Conservation (phyloP, 1,140 invertebrate genomes). For the Meteorus sp. region DNA sequence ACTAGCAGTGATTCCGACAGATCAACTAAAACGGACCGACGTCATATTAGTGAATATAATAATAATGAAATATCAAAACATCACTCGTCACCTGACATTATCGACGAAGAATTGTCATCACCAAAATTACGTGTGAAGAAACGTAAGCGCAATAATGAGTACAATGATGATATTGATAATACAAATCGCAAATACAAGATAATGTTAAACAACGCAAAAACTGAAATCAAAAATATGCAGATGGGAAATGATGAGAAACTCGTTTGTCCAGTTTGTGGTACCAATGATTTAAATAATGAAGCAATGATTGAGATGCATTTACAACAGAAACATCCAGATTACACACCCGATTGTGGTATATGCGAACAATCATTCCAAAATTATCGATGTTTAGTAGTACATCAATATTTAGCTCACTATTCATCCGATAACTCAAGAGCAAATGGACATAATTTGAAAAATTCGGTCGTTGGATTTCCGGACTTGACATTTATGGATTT, state of each 20-base stretch:
- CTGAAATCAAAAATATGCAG: constrained; percentile 24
- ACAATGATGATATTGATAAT: constrained; percentile 32
- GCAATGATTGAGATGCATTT: constrained; percentile 69
- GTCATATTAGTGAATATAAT: constrained; percentile 54
- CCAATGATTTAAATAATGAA: constrained; percentile 64
- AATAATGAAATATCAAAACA: constrained; percentile 54
- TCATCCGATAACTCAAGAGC: constrained; percentile 44
- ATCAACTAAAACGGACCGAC: constrained; percentile 47
- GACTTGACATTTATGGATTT: constrained; percentile 81
- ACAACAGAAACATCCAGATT: constrained; percentile 71
- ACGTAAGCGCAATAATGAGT: constrained; percentile 17
- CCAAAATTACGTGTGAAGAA: constrained; percentile 41
- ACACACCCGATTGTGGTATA: constrained; percentile 68
- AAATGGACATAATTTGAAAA: constrained; percentile 33
- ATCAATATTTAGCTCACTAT: constrained; percentile 64
- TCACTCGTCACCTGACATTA: constrained; percentile 40
- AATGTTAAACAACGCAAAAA: constrained; percentile 32
- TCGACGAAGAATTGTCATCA: constrained; percentile 22
- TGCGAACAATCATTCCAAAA: constrained; percentile 74
- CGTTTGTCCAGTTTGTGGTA: constrained; percentile 64
- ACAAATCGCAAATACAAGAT: constrained; percentile 43
- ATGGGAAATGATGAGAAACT: constrained; percentile 17
- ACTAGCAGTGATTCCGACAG: constrained; percentile 59
- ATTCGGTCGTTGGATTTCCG: constrained; percentile 66
- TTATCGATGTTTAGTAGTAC: constrained; percentile 70